phyloP scores from a whole-genome alignment of 2,797 vertebrate genomes.

The Esox lucius region DNA sequence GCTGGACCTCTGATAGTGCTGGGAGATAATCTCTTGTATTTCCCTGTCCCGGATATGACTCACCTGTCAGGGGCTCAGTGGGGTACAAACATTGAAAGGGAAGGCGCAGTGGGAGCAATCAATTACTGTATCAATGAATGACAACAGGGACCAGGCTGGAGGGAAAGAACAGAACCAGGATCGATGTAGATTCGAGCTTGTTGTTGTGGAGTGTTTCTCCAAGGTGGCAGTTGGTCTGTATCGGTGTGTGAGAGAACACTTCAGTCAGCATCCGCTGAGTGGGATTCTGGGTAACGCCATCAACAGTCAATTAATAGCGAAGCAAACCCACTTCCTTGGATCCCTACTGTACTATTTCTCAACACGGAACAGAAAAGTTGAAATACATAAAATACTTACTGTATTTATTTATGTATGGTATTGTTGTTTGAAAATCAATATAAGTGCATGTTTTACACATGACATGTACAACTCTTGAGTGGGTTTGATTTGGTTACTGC shows the following conservation, averaged over 20 bases:
- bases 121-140: constrained; percentile 62
- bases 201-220: constrained; percentile 36
- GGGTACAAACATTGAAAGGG: constrained; percentile 40
- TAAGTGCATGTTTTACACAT: not conserved
- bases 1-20: constrained; percentile 47
- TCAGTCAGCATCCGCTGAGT: constrained; percentile 27
- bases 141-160: constrained; percentile 34
- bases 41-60: constrained; percentile 33
- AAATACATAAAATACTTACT: too few species aligned
- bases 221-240: constrained; percentile 22
- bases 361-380: too few species aligned
- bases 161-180: constrained; percentile 43
- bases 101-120: constrained; percentile 57
- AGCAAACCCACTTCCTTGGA: not conserved
- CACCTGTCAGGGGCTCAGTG: constrained; percentile 47
- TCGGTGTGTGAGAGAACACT: constrained; percentile 16
- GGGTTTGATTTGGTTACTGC: constrained; percentile 20
- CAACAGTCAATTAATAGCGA: not conserved
- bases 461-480: not conserved
- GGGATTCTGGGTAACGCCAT: constrained; percentile 21
- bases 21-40: constrained; percentile 37
- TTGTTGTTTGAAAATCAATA: not conserved
- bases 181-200: constrained; percentile 40
- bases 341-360: too few species aligned
- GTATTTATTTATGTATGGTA: not conserved